Evolutionary conservation across 2,113 vertebrate species (phyloP), one percentile per base, ranked within the genome.

Genomic region (Myocastor coypus): DNA sequence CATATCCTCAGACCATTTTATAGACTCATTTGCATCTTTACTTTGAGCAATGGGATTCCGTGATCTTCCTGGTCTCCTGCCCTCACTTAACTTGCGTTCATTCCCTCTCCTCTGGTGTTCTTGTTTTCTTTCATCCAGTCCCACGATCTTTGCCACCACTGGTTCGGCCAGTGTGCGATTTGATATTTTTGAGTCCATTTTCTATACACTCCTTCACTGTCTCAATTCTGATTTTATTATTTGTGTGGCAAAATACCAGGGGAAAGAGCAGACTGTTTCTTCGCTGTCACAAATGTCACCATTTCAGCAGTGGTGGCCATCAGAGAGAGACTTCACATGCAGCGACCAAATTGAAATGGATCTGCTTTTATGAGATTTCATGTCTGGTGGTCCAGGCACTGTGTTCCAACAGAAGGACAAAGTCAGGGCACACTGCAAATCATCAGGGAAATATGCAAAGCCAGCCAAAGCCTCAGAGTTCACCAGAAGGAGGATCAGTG

Each of bases 361-460:
- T 93, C 40, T 5, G 71, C 95, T 92, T 40, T 91, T 92, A 37
- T 0, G 32, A 92, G 63, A 55, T 42, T 91, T 97, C 30, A 10
- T 94, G 83, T 71, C 59, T 78, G 57, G 59, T 82, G 77, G 19
- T 32, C 59, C n/a, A 78, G 68, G 64, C 20, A 75, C 92, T 59
- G 4, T 75, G 30, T 93, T 84, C 69, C 32, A 68, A 3, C 57
- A 40, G 57, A 91, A 97, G 88, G 88, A 50, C 84, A 73, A 80
- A 94, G 68, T 69, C 78, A 92, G 63, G 90, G 40, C 28, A 30
- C 11, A 13, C 50, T 87, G 55, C 6, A 87, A 66, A 92, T 89
- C 57, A 66, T 66, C 42, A 3, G 57, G 69, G 63, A 93, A 96
- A 92, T 94, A 91, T 95, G 42, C 73, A 94, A 94, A 97, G 86